Conservation (phyloP, 2,113 vertebrate genomes). For the Pituophis catenifer region DNA sequence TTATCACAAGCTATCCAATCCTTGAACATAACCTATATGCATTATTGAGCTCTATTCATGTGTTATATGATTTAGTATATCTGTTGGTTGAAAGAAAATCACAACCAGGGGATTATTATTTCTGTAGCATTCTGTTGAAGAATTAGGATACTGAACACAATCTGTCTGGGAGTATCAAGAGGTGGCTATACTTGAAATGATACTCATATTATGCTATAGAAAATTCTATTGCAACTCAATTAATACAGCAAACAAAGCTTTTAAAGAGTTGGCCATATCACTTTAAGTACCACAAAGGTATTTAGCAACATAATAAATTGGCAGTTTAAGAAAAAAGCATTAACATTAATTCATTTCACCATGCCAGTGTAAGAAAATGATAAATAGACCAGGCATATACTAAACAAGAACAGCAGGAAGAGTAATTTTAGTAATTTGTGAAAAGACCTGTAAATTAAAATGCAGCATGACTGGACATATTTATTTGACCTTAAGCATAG, state of each 20-base stretch:
- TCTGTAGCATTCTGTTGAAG: constrained; percentile 49
- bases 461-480: neutral
- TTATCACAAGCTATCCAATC: neutral
- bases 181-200: neutral
- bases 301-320: neutral
- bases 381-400: constrained; percentile 30
- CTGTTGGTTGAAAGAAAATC: neutral
- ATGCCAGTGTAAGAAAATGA: neutral
- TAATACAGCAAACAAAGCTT: constrained; percentile 15
- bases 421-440: constrained; percentile 31
- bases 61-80: constrained; percentile 22
- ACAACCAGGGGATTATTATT: constrained; percentile 31
- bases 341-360: neutral
- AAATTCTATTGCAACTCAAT: constrained; percentile 20
- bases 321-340: constrained; percentile 26
- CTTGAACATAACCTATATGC: accelerated
- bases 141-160: constrained; percentile 55
- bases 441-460: constrained; percentile 29
- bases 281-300: constrained; percentile 30
- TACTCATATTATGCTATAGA: constrained; percentile 16
- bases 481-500: neutral
- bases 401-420: constrained; percentile 40
- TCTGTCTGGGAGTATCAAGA: constrained; percentile 47
- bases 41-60: neutral
- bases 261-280: constrained; percentile 24